Conservation (phyloP, 2,113 vertebrate species). For the Scatophagus argus region DNA sequence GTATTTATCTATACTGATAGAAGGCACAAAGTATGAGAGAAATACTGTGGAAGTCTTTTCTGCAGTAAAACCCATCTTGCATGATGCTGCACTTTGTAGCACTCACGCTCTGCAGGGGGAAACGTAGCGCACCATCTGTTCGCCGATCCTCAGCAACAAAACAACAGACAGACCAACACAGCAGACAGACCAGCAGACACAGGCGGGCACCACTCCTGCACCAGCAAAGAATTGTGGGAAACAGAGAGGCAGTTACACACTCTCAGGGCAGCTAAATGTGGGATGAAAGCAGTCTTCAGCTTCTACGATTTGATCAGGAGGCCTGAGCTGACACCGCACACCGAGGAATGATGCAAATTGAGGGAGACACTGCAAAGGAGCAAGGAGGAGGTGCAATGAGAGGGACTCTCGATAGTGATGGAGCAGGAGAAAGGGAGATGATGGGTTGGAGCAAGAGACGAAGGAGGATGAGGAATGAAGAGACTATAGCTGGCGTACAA, state of each 20-base stretch:
- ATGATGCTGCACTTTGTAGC: conserved; percentile 73
- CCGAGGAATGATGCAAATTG: conserved; percentile 71
- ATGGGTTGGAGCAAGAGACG: not conserved
- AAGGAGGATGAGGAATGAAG: not conserved
- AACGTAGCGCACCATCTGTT: conserved; percentile 77
- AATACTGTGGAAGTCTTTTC: conserved; percentile 29
- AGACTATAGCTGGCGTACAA: conserved; percentile 19
- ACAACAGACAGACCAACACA: conserved; percentile 62
- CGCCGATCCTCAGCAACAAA: conserved; percentile 68
- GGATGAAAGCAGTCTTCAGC: conserved; percentile 71
- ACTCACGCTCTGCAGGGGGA: conserved; percentile 69
- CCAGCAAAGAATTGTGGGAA: conserved; percentile 69
- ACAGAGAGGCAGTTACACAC: conserved; percentile 30
- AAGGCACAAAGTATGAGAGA: not conserved
- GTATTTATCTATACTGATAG: conserved; percentile 2
- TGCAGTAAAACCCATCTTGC: conserved; percentile 65
- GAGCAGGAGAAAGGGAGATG: conserved; percentile 30
- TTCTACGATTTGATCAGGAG: conserved; percentile 69
- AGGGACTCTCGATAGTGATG: conserved; percentile 32
- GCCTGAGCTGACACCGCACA: conserved; percentile 53
- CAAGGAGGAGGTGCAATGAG: conserved; percentile 18
- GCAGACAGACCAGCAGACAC: conserved; percentile 63
- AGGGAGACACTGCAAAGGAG: conserved; percentile 70
- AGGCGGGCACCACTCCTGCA: conserved; percentile 51
- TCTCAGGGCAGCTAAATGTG: conserved; percentile 60